A percentile compares a stretch with the other conserved stretches of the same genome.
These are phyloP conservation scores for Hippocampus comes DNA, from an alignment of 2,113 vertebrate species.

Conservation along the genomic window DNA sequence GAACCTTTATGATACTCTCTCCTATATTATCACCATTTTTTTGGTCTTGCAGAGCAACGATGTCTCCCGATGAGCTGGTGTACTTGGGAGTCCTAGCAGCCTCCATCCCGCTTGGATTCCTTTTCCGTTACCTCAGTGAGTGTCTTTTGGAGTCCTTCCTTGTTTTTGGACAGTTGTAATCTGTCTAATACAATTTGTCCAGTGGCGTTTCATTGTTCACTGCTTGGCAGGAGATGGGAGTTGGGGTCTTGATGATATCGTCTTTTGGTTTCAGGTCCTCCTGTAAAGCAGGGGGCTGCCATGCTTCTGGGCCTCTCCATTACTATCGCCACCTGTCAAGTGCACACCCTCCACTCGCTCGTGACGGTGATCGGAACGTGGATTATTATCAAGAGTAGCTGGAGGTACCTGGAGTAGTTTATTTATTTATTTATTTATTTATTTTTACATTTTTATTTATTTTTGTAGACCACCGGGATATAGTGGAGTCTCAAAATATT, in stretches of 20 bases:
- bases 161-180: background rate
- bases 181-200: background rate
- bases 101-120: constrained; percentile 81
- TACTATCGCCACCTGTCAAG: constrained; percentile 75
- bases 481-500: background rate
- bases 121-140: constrained; percentile 83
- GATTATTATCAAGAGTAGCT: constrained; percentile 79
- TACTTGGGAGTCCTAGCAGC: constrained; percentile 79
- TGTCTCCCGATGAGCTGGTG: constrained; percentile 83
- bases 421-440: constrained; percentile 1
- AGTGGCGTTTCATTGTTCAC: background rate
- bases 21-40: background rate
- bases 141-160: constrained; percentile 30
- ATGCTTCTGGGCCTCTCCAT: constrained; percentile 77
- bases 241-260: constrained; percentile 1
- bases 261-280: constrained; percentile 68
- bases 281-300: constrained; percentile 76
- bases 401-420: constrained; percentile 64
- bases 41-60: constrained; percentile 49
- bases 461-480: background rate
- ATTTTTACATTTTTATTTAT: background rate
- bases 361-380: constrained; percentile 83
- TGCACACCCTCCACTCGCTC: constrained; percentile 84
- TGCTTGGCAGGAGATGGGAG: background rate
- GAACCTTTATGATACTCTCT: too few relatives aligned